phyloP scores from a whole-genome alignment of 2,113 vertebrate species.

The Chloropsis cyanopogon region DNA sequence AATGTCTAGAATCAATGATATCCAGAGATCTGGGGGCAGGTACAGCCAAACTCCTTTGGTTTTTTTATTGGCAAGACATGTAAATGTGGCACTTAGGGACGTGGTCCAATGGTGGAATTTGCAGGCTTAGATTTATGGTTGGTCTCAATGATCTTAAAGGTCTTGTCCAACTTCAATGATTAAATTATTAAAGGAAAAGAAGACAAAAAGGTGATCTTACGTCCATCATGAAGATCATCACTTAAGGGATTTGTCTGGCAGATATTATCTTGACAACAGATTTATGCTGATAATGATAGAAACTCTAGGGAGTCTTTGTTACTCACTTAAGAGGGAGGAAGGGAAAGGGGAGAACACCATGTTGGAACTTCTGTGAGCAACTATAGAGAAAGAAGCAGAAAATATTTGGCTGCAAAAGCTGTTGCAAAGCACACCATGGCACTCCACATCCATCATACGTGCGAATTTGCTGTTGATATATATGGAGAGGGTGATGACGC shows the following conservation, averaged over 20 bases:
- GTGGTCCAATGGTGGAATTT: background rate
- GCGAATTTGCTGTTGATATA: conserved; percentile 53
- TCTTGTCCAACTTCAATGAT: background rate
- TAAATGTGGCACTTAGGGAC: background rate
- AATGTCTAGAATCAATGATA: background rate
- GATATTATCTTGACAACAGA: background rate
- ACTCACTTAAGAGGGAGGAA: background rate
- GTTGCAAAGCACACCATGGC: conserved; percentile 46
- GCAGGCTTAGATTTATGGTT: background rate
- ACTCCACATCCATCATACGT: background rate
- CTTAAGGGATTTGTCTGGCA: conserved; percentile 34
- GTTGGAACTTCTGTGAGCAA: conserved; percentile 59
- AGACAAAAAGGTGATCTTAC: background rate
- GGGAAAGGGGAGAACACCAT: conserved; percentile 2
- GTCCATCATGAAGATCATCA: background rate
- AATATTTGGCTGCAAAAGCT: conserved; percentile 64
- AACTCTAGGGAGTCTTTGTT: conserved; percentile 34
- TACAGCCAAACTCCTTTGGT: background rate
- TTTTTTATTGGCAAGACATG: background rate
- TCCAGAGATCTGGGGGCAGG: background rate
- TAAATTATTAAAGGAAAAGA: background rate
- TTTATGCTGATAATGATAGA: conserved; percentile 10
- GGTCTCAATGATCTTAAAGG: background rate
- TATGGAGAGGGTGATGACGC: conserved; percentile 25
- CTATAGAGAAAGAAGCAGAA: conserved; percentile 56